phyloP scores from a whole-genome alignment of 2,113 vertebrate genomes.

The Hyaena hyaena region DNA sequence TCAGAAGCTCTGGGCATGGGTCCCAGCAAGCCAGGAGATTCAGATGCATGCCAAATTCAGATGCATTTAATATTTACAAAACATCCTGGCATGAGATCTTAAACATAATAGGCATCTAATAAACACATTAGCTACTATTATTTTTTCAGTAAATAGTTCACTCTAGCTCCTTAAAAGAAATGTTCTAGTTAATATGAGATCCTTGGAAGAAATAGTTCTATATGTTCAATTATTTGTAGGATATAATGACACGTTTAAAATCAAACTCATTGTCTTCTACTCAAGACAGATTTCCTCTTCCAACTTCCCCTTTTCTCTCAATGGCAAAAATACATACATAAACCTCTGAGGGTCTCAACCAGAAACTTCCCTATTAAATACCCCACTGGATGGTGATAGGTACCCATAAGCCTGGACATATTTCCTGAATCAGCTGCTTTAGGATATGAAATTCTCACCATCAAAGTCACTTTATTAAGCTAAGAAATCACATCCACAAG shows the following conservation, averaged over 20 bases:
- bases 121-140: conserved; percentile 20
- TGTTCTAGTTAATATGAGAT: conserved; percentile 48
- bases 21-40: not conserved
- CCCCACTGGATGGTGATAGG: not conserved
- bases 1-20: conserved; percentile 2
- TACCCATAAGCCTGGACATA: not conserved
- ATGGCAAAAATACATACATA: not conserved
- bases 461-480: not conserved
- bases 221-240: conserved; percentile 47
- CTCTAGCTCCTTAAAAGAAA: not conserved
- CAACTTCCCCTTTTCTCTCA: not conserved
- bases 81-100: not conserved
- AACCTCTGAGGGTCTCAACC: not conserved
- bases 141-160: conserved; percentile 36
- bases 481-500: not conserved
- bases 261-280: conserved; percentile 55
- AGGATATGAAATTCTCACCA: not conserved
- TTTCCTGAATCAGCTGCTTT: not conserved
- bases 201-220: conserved; percentile 2
- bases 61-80: conserved; percentile 17
- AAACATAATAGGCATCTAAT: conserved; percentile 45
- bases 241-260: not conserved
- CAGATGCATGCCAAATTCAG: not conserved
- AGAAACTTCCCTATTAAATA: not conserved
- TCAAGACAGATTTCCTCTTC: not conserved